These are phyloP conservation scores for Xestobium rufovillosum DNA, from an alignment of 2,888 invertebrate species.

Conservation along the genomic window DNA sequence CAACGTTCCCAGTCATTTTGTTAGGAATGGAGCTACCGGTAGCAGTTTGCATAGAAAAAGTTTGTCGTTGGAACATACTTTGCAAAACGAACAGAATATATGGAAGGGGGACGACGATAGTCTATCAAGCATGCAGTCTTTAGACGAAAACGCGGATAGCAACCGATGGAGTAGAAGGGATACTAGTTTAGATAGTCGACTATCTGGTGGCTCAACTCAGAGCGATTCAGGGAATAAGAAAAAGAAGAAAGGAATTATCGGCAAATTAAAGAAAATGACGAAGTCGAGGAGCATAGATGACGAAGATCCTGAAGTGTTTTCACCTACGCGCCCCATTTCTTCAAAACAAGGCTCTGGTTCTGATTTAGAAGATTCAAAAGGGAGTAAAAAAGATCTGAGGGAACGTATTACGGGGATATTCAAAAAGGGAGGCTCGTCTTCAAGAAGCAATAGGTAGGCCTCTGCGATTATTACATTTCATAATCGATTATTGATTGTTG, in stretches of 20 bases:
- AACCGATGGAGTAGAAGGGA: conserved; percentile 61
- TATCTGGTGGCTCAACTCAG: conserved; percentile 79
- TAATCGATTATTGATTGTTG: no score
- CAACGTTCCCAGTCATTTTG: conserved; percentile 38
- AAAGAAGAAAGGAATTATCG: conserved; percentile 72
- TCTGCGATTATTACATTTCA: conserved; percentile 7
- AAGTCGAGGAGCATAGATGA: conserved; percentile 79
- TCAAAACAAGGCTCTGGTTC: no score
- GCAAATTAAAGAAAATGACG: conserved; percentile 76
- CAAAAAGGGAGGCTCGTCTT: conserved; percentile 56
- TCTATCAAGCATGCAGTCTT: conserved; percentile 73
- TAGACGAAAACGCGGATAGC: conserved; percentile 42
- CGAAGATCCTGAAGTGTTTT: conserved; percentile 42
- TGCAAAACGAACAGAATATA: conserved; percentile 55
- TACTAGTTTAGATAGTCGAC: conserved; percentile 71
- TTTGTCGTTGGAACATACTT: conserved; percentile 63
- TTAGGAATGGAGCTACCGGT: conserved; percentile 25
- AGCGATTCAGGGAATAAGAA: conserved; percentile 68
- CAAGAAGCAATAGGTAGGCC: conserved; percentile 60
- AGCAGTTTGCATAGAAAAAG: conserved; percentile 60
- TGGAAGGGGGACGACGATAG: conserved; percentile 83
- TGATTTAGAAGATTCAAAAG: conserved; percentile 49
- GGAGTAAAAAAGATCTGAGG: conserved; percentile 69
- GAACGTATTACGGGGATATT: conserved; percentile 79
- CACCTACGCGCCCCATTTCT: conserved; percentile 40